Base-by-base conservation (phyloP, 2,113 vertebrate genomes). In the Corythornis vintsioides region DNA sequence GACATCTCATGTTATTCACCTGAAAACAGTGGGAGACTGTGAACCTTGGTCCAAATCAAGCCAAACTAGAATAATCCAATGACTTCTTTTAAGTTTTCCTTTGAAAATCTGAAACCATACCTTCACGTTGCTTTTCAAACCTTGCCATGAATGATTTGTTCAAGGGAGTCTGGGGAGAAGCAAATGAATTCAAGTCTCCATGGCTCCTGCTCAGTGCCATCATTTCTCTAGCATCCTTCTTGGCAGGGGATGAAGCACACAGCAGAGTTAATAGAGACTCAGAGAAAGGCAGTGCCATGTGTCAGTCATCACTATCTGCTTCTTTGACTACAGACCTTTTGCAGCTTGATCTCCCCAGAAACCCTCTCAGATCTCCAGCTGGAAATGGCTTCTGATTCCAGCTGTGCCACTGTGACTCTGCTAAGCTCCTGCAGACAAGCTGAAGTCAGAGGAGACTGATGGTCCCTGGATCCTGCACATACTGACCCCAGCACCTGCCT, bases 351-450 rank as follows among this genome's bases (percentile, higher is more conserved):
- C 50, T 82, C 24, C 59, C 75, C 55, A 43, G 65, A 90, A 78
- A 80, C 82, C 4, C 29, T 33, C 65, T 71, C 86, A 66, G 3
- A 13, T 19, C 59, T 92, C 77, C 76, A 92, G 56, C 89, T 96
- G 78, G 66, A 95, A 96, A 82, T 76, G 50, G 26, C 59, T 94
- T 66, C 71, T 92, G 81, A 52, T 35, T 91, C 81, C 82, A 75
- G 3, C 52, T 45, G 77, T 79, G 67, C 63, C 0, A 0, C 83
- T 76, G 56, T 85, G 64, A 76, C 52, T 76, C 81, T 87, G 47
- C 78, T 31, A 93, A 92, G 43, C 25, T 96, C 84, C 81, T 83
- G 55, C 71, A 91, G 89, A 83, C 74, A 94, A 96, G 94, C 88
- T 84, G 90, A 74, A 88, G 52, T 55, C 72, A 64, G 42, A 82